These are phyloP conservation scores for Australoheros facetus DNA, from an alignment of 2,797 vertebrate species.

Conservation along the genomic window DNA sequence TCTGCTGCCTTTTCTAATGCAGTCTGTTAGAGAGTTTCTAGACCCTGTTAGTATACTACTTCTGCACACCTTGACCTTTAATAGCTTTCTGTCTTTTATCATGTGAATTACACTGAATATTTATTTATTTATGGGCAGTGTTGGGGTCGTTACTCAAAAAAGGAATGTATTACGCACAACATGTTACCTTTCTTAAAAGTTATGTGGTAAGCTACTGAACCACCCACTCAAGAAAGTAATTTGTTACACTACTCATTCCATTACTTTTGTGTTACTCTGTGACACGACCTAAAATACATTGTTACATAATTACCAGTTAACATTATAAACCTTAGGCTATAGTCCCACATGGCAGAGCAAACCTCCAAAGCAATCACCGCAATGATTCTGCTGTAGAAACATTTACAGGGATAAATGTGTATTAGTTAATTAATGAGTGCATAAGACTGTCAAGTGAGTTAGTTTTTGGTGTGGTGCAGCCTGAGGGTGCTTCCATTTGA, in stretches of 20 bases:
- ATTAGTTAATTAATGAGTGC: too few species aligned
- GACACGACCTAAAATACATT: background rate
- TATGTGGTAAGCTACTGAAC: background rate
- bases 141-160: background rate
- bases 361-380: background rate
- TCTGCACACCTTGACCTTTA: constrained; percentile 52
- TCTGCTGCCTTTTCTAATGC: constrained; percentile 61
- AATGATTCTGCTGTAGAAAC: background rate
- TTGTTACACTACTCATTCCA: background rate
- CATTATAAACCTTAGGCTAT: background rate
- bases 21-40: constrained; percentile 31
- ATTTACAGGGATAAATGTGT: too few species aligned
- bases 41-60: constrained; percentile 19
- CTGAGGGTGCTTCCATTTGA: background rate
- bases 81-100: constrained; percentile 24
- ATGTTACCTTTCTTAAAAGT: background rate
- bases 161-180: background rate
- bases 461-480: background rate
- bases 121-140: background rate
- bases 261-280: background rate
- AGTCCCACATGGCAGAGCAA: background rate
- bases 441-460: background rate
- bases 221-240: background rate
- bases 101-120: constrained; percentile 21
- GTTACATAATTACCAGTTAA: background rate